Conservation (phyloP, 2,888 invertebrate species). For the Chaetogeoica ovagalla region DNA sequence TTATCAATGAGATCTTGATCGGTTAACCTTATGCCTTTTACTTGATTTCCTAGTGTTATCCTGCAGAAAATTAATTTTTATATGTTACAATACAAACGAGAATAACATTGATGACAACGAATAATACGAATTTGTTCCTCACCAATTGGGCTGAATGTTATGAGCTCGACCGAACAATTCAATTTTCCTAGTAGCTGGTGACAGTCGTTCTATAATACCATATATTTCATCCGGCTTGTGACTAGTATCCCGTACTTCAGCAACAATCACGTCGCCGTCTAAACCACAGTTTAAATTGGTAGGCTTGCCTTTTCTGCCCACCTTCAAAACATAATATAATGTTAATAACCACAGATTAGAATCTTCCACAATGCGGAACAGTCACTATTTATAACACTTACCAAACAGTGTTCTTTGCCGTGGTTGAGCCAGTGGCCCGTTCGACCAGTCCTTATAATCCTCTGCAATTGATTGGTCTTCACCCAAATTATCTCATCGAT, state of each 20-base stretch:
- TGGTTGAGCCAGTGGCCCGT: constrained; percentile 99
- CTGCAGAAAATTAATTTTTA: constrained; percentile 58
- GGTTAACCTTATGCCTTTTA: constrained; percentile 89
- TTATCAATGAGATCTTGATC: constrained; percentile 88
- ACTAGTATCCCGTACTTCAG: constrained; percentile 95
- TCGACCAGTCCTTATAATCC: constrained; percentile 94
- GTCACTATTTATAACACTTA: constrained; percentile 58
- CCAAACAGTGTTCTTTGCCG: constrained; percentile 96
- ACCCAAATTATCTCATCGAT: constrained; percentile 99
- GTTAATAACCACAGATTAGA: background rate
- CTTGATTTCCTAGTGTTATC: constrained; percentile 94
- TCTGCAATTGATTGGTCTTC: constrained; percentile 95
- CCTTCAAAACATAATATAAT: constrained; percentile 60
- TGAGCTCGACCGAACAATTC: constrained; percentile 96
- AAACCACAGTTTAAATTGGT: constrained; percentile 87
- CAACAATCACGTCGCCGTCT: constrained; percentile 97
- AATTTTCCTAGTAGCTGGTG: constrained; percentile 95
- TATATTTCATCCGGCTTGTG: constrained; percentile 99
- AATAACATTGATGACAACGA: background rate
- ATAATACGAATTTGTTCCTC: constrained; percentile 55
- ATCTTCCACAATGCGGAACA: background rate
- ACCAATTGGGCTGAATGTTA: constrained; percentile 98
- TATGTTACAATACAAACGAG: background rate
- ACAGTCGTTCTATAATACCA: constrained; percentile 93
- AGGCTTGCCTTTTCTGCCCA: constrained; percentile 95